Evolutionary conservation across 1,140 invertebrate genomes (phyloP), one percentile per base, ranked within the genome.

Genomic region (Babylonia areolata): DNA sequence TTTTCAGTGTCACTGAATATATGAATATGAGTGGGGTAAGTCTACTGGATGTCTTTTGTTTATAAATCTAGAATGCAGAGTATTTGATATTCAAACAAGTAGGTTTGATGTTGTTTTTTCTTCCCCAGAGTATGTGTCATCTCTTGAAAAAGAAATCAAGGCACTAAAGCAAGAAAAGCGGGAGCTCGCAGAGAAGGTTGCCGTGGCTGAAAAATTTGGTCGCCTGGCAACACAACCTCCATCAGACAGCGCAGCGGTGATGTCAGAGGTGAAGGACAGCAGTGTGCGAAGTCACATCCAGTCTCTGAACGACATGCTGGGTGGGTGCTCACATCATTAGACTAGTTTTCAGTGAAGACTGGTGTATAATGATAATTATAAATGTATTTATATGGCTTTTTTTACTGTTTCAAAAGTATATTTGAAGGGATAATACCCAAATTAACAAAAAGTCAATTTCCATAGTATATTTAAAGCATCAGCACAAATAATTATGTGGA

Each of bases 281-380:
- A 85, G 87, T 5, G 87, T 94, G 1, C 91, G 89, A 80, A 89
- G 79, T 79, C 92, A 94, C 58, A 91, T 94, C 20, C 87, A 91
- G 86, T 90, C 91, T n/a, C 86, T 94, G 9, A 94, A 94, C 89
- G 91, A 92, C n/a, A 87, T 88, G n/a, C 92, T 94, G 80, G 93
- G 93, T 93, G 87, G 86, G 58, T 64, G n/a, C n/a, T n/a, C n/a
- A n/a, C n/a, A n/a, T n/a, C n/a, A n/a, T n/a, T n/a, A n/a, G n/a
- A n/a, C n/a, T n/a, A n/a, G n/a, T n/a, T n/a, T n/a, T n/a, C n/a
- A n/a, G n/a, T n/a, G n/a, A n/a, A n/a, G n/a, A n/a, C n/a, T n/a
- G n/a, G n/a, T n/a, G n/a, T n/a, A n/a, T n/a, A n/a, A n/a, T n/a
- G n/a, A n/a, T n/a, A n/a, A n/a, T n/a, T n/a, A n/a, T n/a, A n/a